Evolutionary conservation across 2,797 vertebrate genomes (phyloP).

Genomic region (Paguma larvata): DNA sequence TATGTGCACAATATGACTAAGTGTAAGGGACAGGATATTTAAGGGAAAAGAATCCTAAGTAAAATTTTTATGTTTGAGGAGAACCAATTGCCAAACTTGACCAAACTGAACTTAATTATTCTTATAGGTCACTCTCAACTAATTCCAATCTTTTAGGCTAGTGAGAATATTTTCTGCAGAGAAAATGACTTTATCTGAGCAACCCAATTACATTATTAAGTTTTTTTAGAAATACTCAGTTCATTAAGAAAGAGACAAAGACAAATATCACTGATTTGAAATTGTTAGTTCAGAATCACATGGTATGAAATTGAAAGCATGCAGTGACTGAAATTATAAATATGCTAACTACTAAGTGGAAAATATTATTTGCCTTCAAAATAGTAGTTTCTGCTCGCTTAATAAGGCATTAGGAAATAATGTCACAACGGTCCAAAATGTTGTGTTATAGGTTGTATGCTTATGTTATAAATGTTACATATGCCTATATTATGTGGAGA

Average conservation of each 20-base stretch:
- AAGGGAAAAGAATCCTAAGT: neutral
- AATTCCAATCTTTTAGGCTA: constrained; percentile 59
- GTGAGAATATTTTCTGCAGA: constrained; percentile 45
- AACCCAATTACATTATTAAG: constrained; percentile 51
- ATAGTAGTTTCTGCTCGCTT: constrained; percentile 46
- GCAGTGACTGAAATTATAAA: constrained; percentile 73
- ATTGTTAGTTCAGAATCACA: constrained; percentile 75
- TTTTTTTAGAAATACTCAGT: constrained; percentile 70
- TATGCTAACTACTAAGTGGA: constrained; percentile 22
- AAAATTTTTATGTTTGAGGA: constrained; percentile 1
- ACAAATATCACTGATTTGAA: constrained; percentile 68
- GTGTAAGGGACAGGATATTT: neutral
- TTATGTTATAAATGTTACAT: neutral
- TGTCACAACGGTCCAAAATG: neutral
- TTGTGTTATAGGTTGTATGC: neutral
- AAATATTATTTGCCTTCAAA: constrained; percentile 62
- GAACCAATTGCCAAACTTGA: constrained; percentile 20
- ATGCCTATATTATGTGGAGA: neutral
- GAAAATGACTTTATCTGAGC: constrained; percentile 59
- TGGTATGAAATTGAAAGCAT: constrained; percentile 76
- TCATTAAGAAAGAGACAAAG: constrained; percentile 79
- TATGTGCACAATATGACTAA: neutral
- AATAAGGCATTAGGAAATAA: constrained; percentile 61
- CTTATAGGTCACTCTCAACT: constrained; percentile 40
- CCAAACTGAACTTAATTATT: neutral